Evolutionary conservation across 2,888 invertebrate genomes (phyloP).

Genomic region (Orthonevra nobilis): DNA sequence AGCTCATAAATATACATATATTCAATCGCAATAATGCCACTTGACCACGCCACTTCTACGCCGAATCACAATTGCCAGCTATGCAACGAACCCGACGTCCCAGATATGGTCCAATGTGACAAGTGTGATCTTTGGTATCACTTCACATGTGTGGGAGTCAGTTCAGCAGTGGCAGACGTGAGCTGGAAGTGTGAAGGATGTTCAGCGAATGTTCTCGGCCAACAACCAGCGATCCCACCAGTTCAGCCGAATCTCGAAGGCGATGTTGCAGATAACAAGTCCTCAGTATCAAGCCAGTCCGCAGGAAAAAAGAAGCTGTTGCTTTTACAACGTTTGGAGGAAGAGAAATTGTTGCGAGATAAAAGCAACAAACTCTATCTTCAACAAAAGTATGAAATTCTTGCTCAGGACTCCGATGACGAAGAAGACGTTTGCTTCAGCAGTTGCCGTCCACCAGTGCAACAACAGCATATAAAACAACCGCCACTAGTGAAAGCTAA

Average conservation of each 20-base stretch:
- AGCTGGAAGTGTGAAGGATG: constrained; percentile 8
- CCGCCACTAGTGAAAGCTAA: too few species aligned
- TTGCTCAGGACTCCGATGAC: neutral
- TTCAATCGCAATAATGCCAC: neutral
- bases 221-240: neutral
- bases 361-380: constrained; percentile 3
- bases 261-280: constrained; percentile 5
- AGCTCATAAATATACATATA: neutral
- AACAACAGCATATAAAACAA: neutral
- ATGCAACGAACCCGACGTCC: constrained; percentile 3
- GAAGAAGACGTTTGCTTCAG: neutral
- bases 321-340: neutral
- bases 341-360: constrained; percentile 8
- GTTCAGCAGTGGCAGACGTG: constrained; percentile 10
- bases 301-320: neutral
- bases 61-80: constrained; percentile 14
- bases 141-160: constrained; percentile 1
- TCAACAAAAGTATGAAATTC: constrained; percentile 15
- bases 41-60: neutral
- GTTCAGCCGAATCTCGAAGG: neutral
- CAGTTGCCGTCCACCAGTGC: too few species aligned
- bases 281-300: neutral
- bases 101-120: constrained; percentile 11
- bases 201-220: neutral
- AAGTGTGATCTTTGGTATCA: constrained; percentile 9